Percentiles rank a stretch among this genome's conserved stretches.
These are phyloP conservation scores for Sisor rabdophorus DNA, from an alignment of 2,113 vertebrate genomes.

Conservation along the genomic window DNA sequence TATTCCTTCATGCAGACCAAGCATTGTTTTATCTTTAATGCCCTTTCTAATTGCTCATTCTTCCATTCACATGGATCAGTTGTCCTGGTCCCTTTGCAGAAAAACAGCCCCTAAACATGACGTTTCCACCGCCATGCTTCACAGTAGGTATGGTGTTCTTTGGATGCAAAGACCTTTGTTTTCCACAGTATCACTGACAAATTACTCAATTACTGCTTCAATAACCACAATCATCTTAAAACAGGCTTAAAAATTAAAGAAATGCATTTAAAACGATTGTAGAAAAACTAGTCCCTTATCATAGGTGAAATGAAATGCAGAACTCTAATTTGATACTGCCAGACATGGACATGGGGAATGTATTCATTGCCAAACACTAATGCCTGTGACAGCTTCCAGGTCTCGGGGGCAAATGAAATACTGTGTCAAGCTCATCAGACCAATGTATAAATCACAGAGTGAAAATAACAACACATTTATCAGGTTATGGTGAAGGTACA, in stretches of 20 bases:
- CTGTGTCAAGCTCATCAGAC: conserved; percentile 19
- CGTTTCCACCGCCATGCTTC: no score
- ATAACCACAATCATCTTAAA: conserved; percentile 3
- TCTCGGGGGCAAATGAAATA: conserved; percentile 48
- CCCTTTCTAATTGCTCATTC: no score
- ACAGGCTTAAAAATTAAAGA: conserved; percentile 16
- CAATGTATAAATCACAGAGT: conserved; percentile 35
- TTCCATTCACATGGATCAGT: no score
- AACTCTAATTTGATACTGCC: conserved; percentile 49
- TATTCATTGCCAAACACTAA: conserved; percentile 51
- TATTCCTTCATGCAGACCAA: no score
- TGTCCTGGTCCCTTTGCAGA: no score
- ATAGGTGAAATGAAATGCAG: conserved; percentile 43
- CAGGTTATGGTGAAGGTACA: conserved; percentile 23
- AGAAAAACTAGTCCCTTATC: conserved; percentile 24
- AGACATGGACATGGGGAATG: conserved; percentile 34
- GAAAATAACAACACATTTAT: conserved; percentile 33
- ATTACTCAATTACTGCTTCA: no score
- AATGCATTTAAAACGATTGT: conserved; percentile 21
- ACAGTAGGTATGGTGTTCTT: no score
- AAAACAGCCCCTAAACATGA: no score
- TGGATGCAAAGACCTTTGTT: no score
- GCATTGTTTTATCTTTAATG: no score
- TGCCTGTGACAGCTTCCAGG: conserved; percentile 28
- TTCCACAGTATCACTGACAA: no score